phyloP scores from a whole-genome alignment of 53 echinoderm and acorn worm genomes.

The Holothuria scabra region DNA sequence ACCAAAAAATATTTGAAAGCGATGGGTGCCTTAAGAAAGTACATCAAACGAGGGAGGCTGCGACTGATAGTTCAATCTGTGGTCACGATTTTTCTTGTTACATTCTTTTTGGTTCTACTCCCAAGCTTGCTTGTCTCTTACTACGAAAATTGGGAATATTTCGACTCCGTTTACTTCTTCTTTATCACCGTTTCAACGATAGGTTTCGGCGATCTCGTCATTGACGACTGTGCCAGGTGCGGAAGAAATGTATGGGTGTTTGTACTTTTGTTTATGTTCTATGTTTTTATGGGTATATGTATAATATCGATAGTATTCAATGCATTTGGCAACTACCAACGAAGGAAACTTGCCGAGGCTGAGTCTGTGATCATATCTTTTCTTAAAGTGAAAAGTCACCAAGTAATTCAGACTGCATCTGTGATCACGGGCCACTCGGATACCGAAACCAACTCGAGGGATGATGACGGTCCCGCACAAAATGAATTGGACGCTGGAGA shows the following conservation, averaged over 20 bases:
- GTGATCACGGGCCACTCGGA: too few species aligned
- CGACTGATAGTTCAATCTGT: not conserved
- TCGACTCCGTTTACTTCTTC: not conserved
- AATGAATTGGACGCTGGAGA: too few species aligned
- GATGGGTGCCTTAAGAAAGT: constrained; percentile 7
- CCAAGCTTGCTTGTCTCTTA: not conserved
- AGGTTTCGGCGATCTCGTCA: constrained; percentile 1
- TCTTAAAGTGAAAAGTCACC: not conserved
- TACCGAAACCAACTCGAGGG: too few species aligned
- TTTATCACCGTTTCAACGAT: not conserved
- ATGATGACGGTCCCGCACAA: too few species aligned
- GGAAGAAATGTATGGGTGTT: not conserved
- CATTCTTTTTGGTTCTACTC: not conserved
- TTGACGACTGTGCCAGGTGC: constrained; percentile 4
- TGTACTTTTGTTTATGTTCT: not conserved
- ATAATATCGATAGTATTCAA: not conserved
- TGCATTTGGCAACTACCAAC: not conserved
- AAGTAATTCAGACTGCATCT: not conserved
- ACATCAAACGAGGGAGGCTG: not conserved
- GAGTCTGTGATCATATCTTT: not conserved
- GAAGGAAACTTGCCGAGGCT: not conserved
- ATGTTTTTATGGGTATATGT: not conserved
- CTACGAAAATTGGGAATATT: not conserved
- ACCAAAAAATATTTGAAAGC: constrained; percentile 29
- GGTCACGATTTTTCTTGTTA: not conserved